Conservation (phyloP, 2,797 vertebrate genomes). For the Alca torda region DNA sequence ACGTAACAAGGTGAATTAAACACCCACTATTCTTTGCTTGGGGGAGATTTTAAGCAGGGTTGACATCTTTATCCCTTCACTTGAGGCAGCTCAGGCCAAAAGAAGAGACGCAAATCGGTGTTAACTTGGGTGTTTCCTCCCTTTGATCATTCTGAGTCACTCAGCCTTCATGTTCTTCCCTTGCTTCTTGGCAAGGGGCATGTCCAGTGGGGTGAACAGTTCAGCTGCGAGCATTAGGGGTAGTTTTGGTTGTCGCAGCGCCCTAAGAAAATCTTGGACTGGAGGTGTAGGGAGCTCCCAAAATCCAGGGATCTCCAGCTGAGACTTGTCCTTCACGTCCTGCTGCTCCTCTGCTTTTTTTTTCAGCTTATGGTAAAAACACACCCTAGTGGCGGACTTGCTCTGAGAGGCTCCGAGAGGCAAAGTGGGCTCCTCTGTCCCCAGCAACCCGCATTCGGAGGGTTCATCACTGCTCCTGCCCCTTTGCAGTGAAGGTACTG, state of each 20-base stretch:
- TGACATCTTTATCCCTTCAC: slow-evolving; percentile 28
- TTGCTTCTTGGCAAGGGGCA: background rate
- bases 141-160: slow-evolving; percentile 29
- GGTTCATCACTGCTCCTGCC: background rate
- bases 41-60: slow-evolving; percentile 34
- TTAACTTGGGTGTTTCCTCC: slow-evolving; percentile 19
- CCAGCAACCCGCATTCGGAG: background rate
- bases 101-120: background rate
- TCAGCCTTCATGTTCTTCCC: background rate
- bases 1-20: background rate
- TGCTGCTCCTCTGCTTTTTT: background rate
- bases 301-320: background rate
- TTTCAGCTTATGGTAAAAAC: background rate
- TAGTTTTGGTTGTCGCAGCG: background rate
- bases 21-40: slow-evolving; percentile 22
- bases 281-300: background rate
- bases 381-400: background rate
- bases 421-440: background rate
- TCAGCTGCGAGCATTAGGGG: background rate
- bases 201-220: background rate
- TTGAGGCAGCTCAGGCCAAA: slow-evolving; percentile 3
- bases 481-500: background rate
- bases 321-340: background rate
- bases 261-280: background rate
- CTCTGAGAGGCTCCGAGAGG: background rate